phyloP scores from a whole-genome alignment of 53 echinoderm and acorn worm species.

The Luidia sarsii region DNA sequence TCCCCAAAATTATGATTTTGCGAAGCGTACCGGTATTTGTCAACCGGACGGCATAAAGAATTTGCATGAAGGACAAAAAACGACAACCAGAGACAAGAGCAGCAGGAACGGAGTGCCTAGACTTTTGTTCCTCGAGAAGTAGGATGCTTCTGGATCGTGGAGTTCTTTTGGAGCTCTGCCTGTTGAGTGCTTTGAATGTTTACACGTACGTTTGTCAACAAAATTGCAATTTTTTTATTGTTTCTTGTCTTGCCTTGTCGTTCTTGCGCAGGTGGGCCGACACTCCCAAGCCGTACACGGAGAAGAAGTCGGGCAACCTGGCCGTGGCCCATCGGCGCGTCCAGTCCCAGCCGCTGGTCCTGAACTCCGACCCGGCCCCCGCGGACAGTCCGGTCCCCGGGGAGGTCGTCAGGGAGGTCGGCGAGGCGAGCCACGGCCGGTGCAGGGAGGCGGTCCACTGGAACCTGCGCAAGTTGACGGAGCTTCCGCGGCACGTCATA shows the following conservation, averaged over 20 bases:
- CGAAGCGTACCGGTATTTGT: no score
- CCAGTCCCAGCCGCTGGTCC: constrained; percentile 78
- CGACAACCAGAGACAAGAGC: no score
- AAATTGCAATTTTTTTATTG: background rate
- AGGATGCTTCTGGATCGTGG: no score
- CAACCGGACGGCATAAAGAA: no score
- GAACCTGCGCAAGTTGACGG: constrained; percentile 81
- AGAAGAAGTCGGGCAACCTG: constrained; percentile 69
- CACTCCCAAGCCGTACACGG: constrained; percentile 86
- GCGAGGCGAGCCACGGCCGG: background rate
- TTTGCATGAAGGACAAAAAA: no score
- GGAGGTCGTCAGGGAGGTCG: background rate
- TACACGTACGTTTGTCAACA: background rate
- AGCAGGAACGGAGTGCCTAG: no score
- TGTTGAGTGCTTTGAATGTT: no score
- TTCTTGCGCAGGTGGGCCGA: constrained; percentile 64
- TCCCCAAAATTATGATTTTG: no score
- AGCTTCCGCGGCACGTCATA: constrained; percentile 82
- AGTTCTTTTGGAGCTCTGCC: no score
- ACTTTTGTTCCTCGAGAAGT: no score
- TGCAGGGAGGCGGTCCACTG: constrained; percentile 36
- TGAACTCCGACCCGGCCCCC: constrained; percentile 28
- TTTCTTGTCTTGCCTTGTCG: background rate
- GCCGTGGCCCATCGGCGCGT: constrained; percentile 77
- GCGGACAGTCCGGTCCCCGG: background rate